phyloP scores from a whole-genome alignment of 2,888 invertebrate species.

The Drosophila austrosaltans region DNA sequence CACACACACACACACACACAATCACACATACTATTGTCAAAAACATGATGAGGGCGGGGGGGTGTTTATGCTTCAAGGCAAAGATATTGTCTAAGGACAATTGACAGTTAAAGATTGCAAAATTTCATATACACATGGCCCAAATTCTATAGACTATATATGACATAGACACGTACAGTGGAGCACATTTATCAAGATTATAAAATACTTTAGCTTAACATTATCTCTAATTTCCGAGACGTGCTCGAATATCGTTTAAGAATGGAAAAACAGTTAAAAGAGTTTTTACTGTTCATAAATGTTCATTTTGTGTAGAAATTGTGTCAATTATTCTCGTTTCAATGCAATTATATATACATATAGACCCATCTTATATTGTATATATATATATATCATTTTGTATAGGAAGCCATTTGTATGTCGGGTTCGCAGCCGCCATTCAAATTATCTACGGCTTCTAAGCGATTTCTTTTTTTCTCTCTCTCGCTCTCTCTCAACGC shows the following conservation, averaged over 20 bases:
- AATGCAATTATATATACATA: conserved; percentile 15
- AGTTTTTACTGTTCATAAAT: not conserved
- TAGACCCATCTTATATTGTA: conserved; percentile 11
- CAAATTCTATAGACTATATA: conserved; percentile 1
- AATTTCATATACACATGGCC: conserved; percentile 39
- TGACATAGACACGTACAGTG: conserved; percentile 8
- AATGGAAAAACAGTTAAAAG: too few species aligned
- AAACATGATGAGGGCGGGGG: conserved; percentile 29
- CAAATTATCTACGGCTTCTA: conserved; percentile 38
- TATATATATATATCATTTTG: not conserved
- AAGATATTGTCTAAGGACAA: conserved; percentile 25
- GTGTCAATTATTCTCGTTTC: conserved; percentile 5
- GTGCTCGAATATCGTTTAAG: not conserved
- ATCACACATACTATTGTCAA: conserved; percentile 3
- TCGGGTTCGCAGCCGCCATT: conserved; percentile 30
- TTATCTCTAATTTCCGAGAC: not conserved
- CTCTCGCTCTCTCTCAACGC: conserved; percentile 13
- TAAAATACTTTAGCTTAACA: not conserved
- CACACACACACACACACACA: conserved; percentile 11
- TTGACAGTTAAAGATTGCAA: conserved; percentile 45
- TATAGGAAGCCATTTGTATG: conserved; percentile 33
- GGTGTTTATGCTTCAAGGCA: conserved; percentile 6
- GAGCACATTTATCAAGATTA: conserved; percentile 6
- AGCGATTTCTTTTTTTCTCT: conserved; percentile 33
- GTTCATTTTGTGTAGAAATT: conserved; percentile 1